Percentiles rank a stretch among this genome's conserved stretches.
Conservation (phyloP, 2,888 invertebrate species). For the Morpho achilles region DNA sequence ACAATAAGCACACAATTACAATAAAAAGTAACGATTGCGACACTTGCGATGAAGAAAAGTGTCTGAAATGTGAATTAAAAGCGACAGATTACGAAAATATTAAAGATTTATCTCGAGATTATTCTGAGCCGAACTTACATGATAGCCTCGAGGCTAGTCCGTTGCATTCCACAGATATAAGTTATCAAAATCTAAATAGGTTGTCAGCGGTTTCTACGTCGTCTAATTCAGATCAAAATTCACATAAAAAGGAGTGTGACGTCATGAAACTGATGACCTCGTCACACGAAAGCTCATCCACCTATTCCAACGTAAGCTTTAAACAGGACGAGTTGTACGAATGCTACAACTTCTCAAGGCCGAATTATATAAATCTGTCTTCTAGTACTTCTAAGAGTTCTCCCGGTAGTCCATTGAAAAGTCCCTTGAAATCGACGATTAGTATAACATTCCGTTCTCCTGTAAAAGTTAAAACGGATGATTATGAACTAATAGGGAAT, state of each 20-base stretch:
- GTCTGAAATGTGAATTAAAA: constrained; percentile 65
- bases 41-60: constrained; percentile 57
- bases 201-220: constrained; percentile 67
- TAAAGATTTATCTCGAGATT: constrained; percentile 35
- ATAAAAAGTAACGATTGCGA: constrained; percentile 51
- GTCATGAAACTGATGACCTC: constrained; percentile 65
- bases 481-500: constrained; percentile 71
- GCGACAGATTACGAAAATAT: constrained; percentile 56
- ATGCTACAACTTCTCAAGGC: constrained; percentile 59
- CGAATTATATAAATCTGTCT: constrained; percentile 70
- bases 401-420: constrained; percentile 65
- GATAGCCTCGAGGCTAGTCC: constrained; percentile 61
- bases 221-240: constrained; percentile 53
- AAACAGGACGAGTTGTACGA: constrained; percentile 64
- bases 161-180: constrained; percentile 63
- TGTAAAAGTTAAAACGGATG: constrained; percentile 56
- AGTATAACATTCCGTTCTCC: constrained; percentile 86
- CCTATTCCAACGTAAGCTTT: constrained; percentile 58
- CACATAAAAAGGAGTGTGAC: constrained; percentile 41
- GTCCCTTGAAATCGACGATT: constrained; percentile 84
- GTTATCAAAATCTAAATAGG: constrained; percentile 72
- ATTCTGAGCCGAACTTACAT: constrained; percentile 33
- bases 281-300: constrained; percentile 69
- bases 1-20: constrained; percentile 63
- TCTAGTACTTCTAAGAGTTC: constrained; percentile 67